phyloP scores from a whole-genome alignment of 2,797 vertebrate species.

The Chrysocyon brachyurus region DNA sequence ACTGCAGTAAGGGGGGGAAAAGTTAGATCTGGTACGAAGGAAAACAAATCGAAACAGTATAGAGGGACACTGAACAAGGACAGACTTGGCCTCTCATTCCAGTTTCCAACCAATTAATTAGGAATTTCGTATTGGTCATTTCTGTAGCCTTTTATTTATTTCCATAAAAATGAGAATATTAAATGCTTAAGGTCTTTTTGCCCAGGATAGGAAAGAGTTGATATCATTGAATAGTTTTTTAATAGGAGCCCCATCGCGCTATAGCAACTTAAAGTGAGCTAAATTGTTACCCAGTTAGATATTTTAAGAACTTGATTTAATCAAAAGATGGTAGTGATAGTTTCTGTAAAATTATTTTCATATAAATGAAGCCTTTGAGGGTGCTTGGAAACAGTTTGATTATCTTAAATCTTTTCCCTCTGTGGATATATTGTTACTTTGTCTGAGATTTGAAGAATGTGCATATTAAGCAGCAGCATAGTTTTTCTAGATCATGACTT shows the following conservation, averaged over 20 bases:
- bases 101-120: constrained; percentile 1
- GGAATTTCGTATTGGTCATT: neutral
- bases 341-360: constrained; percentile 47
- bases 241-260: neutral
- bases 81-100: neutral
- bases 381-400: constrained; percentile 23
- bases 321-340: constrained; percentile 6
- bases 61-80: neutral
- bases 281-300: constrained; percentile 28
- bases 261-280: constrained; percentile 23
- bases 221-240: constrained; percentile 50
- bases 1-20: neutral
- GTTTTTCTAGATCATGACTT: constrained; percentile 6
- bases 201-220: neutral
- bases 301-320: constrained; percentile 59
- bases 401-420: constrained; percentile 37
- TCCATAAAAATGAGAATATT: neutral
- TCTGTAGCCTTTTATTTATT: constrained; percentile 46
- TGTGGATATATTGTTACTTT: constrained; percentile 53
- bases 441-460: constrained; percentile 41
- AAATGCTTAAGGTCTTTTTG: neutral
- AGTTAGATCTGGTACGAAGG: neutral
- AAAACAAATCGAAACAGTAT: neutral
- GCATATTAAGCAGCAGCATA: neutral
- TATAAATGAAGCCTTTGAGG: constrained; percentile 45